phyloP scores from a whole-genome alignment of 2,113 vertebrate species.

The Marcusenius ussheri region DNA sequence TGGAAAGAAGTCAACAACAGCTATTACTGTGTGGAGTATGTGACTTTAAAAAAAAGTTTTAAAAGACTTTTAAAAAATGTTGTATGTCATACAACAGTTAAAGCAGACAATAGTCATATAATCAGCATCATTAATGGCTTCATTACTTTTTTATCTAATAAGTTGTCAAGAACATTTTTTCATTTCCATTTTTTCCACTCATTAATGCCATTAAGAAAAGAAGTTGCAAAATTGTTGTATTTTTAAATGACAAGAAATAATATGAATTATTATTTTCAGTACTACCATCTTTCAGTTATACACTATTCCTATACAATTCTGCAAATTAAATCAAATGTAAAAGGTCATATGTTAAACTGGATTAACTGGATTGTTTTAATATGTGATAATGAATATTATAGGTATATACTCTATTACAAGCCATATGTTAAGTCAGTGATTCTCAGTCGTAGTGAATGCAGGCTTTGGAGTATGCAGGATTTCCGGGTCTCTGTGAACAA shows the following conservation, averaged over 20 bases:
- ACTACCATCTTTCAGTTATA: neutral
- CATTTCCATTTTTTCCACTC: neutral
- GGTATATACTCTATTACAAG: neutral
- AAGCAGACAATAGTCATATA: neutral
- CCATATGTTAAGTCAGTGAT: neutral
- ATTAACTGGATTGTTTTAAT: neutral
- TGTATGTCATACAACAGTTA: neutral
- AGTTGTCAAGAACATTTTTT: neutral
- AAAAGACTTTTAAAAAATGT: neutral
- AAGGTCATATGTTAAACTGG: neutral
- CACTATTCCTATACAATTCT: neutral
- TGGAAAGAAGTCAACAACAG: neutral
- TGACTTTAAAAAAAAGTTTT: neutral
- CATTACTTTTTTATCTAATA: neutral
- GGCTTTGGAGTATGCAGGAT: neutral
- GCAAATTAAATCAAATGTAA: neutral
- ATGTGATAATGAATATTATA: neutral
- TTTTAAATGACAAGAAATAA: neutral
- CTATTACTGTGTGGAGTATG: neutral
- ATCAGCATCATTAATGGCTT: neutral
- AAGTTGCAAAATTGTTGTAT: neutral
- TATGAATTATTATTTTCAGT: neutral
- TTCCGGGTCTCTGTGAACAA: neutral
- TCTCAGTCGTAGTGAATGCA: neutral
- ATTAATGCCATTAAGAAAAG: neutral